These are phyloP conservation scores for Thunnus maccoyii DNA, from an alignment of 2,113 vertebrate genomes.

Conservation along the genomic window DNA sequence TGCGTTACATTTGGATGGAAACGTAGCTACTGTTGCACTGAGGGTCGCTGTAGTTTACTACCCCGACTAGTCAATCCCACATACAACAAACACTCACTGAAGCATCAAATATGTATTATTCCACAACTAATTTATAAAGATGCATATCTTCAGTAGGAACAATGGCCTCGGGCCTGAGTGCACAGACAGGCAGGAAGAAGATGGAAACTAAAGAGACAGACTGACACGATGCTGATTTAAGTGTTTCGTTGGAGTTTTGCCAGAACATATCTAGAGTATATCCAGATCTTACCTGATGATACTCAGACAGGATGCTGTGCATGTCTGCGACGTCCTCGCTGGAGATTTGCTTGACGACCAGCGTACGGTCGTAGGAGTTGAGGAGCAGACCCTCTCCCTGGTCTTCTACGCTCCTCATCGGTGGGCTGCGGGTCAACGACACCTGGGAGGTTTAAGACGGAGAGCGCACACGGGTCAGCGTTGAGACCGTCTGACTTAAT, in stretches of 20 bases:
- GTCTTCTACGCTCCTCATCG: conserved; percentile 84
- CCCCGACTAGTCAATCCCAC: no score
- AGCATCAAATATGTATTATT: no score
- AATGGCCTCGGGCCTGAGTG: not conserved
- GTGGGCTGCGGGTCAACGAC: conserved; percentile 91
- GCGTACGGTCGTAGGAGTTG: conserved; percentile 90
- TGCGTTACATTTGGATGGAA: no score
- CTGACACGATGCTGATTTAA: not conserved
- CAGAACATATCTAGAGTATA: no score
- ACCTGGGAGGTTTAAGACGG: conserved; percentile 76
- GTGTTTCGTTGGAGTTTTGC: no score
- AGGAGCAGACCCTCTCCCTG: conserved; percentile 89
- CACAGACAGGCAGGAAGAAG: not conserved
- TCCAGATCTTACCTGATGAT: conserved; percentile 89
- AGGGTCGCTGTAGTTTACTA: no score
- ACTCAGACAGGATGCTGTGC: conserved; percentile 93
- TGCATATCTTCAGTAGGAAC: no score
- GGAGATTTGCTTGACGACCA: conserved; percentile 94
- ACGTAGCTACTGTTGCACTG: no score
- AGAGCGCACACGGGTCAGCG: not conserved
- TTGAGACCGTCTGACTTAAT: not conserved
- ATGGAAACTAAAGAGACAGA: not conserved
- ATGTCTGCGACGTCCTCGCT: conserved; percentile 94
- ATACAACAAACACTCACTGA: no score
- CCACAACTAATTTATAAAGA: no score